These are phyloP conservation scores for Eolophus roseicapilla DNA, from an alignment of 2,113 vertebrate genomes.

Conservation along the genomic window DNA sequence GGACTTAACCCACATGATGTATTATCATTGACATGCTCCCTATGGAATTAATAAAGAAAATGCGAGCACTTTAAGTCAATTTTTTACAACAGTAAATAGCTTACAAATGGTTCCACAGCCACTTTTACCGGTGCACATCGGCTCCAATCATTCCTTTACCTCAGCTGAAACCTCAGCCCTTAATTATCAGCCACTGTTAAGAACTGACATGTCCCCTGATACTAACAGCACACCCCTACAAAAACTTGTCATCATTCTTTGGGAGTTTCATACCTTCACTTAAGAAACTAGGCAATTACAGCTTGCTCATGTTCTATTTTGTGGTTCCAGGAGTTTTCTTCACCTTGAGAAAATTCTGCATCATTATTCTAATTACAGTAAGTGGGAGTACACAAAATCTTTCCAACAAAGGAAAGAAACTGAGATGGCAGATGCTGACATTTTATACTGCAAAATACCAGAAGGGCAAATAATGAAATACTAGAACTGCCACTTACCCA, in stretches of 20 bases:
- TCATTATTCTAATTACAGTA: slow-evolving; percentile 17
- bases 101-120: neutral
- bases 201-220: neutral
- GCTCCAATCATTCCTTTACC: neutral
- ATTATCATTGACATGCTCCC: neutral
- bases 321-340: neutral
- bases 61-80: neutral
- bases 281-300: neutral
- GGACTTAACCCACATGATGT: neutral
- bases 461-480: slow-evolving; percentile 35
- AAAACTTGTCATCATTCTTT: neutral
- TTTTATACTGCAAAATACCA: slow-evolving; percentile 38
- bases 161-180: neutral
- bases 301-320: neutral
- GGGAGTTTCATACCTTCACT: neutral
- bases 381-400: neutral
- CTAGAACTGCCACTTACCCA: slow-evolving; percentile 15
- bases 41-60: slow-evolving; percentile 12
- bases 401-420: slow-evolving; percentile 30
- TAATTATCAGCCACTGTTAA: neutral
- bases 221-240: neutral
- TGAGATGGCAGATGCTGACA: slow-evolving; percentile 42
- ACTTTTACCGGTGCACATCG: neutral
- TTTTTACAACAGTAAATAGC: slow-evolving; percentile 5
- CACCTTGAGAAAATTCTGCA: slow-evolving; percentile 15